phyloP scores from a whole-genome alignment of 2,113 vertebrate species.

The Gymnogyps californianus region DNA sequence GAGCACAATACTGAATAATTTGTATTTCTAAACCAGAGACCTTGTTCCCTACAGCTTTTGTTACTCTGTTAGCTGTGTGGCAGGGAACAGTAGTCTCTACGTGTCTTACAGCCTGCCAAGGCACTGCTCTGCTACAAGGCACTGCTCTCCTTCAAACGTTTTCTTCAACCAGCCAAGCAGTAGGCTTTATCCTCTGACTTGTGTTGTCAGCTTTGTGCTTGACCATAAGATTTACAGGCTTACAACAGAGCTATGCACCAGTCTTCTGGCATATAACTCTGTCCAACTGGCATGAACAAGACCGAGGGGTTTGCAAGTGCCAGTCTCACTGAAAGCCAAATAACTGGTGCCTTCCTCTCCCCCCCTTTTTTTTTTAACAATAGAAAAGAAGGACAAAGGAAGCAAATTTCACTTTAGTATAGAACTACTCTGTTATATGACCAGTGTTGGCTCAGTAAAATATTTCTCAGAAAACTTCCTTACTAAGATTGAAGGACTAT shows the following conservation, averaged over 20 bases:
- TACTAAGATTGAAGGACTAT: not conserved
- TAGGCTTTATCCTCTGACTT: not conserved
- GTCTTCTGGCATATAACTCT: not conserved
- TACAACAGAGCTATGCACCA: not conserved
- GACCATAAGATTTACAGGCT: slow-evolving; percentile 1
- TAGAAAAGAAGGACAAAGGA: not conserved
- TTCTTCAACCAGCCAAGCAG: not conserved
- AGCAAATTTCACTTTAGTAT: not conserved
- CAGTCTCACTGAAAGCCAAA: not conserved
- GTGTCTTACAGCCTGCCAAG: not conserved
- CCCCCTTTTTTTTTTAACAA: not conserved
- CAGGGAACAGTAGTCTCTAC: not conserved
- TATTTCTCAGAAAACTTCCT: not conserved
- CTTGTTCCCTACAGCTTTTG: not conserved
- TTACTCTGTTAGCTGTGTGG: not conserved
- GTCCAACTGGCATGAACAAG: not conserved
- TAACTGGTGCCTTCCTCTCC: not conserved
- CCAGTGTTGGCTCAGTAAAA: not conserved
- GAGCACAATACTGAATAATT: not conserved
- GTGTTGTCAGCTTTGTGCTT: not conserved
- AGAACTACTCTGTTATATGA: not conserved
- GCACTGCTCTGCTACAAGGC: not conserved
- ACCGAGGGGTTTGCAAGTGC: not conserved
- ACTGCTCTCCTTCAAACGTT: not conserved
- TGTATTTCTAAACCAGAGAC: not conserved